A percentile compares a stretch with the other conserved stretches of the same genome.
Conservation (phyloP, 1,140 invertebrate species). For the Pogonomyrmex californicus region DNA sequence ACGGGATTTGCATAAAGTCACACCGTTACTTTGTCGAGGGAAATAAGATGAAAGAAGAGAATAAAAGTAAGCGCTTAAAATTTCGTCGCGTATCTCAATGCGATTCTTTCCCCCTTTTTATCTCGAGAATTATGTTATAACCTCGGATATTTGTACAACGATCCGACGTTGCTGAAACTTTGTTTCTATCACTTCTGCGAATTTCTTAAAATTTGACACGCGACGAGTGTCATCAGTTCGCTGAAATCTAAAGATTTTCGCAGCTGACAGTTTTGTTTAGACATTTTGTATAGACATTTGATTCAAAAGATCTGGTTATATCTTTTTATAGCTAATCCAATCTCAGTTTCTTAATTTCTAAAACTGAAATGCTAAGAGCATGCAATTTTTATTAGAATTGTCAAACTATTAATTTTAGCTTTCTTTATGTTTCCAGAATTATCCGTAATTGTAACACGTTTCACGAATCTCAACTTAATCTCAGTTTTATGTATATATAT, state of each 20-base stretch:
- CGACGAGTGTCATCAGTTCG: neutral
- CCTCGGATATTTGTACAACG: slow-evolving; percentile 8
- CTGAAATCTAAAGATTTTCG: neutral
- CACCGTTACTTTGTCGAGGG: neutral
- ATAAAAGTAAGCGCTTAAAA: neutral
- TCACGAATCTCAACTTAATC: neutral
- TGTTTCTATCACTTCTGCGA: neutral
- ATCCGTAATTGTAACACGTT: neutral
- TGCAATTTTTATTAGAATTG: neutral
- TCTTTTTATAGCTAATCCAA: neutral
- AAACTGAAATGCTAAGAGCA: neutral
- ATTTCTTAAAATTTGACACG: neutral
- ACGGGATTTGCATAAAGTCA: slow-evolving; percentile 20
- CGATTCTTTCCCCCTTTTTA: slow-evolving; percentile 1
- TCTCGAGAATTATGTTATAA: neutral
- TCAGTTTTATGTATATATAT: neutral
- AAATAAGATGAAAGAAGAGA: slow-evolving; percentile 1
- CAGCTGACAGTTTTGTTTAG: neutral
- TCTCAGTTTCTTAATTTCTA: neutral
- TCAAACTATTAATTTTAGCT: neutral
- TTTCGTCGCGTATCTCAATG: neutral
- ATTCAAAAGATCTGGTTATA: neutral
- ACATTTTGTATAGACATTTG: neutral
- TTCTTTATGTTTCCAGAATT: neutral
- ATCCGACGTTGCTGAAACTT: neutral